Conservation (phyloP, 1,140 invertebrate genomes). For the Alviniconcha marisindica region DNA sequence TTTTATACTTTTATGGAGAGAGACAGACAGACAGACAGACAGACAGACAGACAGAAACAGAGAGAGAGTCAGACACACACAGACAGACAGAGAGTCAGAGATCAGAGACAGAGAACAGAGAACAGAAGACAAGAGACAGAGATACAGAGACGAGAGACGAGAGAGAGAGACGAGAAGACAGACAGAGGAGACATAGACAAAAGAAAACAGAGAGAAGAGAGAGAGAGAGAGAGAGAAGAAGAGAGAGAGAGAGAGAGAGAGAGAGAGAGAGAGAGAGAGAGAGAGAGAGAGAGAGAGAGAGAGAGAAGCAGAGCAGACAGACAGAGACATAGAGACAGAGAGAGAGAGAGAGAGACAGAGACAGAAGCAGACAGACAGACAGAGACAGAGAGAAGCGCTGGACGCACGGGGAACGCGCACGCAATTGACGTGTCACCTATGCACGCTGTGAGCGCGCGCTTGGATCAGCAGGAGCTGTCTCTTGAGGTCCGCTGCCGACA, state of each 20-base stretch:
- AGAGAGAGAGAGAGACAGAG: background rate
- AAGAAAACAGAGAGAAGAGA: too few relatives aligned
- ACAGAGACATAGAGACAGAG: background rate
- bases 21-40: background rate
- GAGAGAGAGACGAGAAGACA: too few relatives aligned
- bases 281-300: background rate
- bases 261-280: background rate
- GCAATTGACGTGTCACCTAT: background rate
- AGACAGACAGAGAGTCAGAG: background rate
- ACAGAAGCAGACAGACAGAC: background rate
- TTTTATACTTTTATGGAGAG: too few relatives aligned
- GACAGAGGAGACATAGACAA: too few relatives aligned
- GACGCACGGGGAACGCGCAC: background rate
- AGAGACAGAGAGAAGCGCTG: too few relatives aligned
- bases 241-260: too few relatives aligned
- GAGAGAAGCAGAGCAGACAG: background rate
- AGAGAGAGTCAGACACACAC: constrained; percentile 6
- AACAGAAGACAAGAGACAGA: too few relatives aligned
- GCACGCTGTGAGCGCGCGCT: background rate
- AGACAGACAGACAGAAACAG: background rate
- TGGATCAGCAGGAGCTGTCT: constrained; percentile 33
- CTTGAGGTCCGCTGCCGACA: constrained; percentile 45
- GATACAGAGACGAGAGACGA: too few relatives aligned
- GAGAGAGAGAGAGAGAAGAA: too few relatives aligned
- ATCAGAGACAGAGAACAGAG: background rate